Base-by-base conservation (phyloP, 2,888 invertebrate genomes). In the Eumacrocentrus americanus region DNA sequence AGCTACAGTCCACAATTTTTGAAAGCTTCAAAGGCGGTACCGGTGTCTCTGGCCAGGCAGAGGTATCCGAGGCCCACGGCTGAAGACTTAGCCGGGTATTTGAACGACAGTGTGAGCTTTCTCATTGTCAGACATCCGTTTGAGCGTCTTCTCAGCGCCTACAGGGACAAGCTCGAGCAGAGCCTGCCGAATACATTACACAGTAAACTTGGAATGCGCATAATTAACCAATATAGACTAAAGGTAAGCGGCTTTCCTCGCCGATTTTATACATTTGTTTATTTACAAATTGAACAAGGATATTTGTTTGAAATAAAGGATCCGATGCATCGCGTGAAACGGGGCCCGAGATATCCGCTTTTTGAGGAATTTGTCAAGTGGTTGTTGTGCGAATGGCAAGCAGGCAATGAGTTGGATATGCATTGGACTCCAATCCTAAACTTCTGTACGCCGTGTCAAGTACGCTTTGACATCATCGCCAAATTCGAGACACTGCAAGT, bases 371-470 rank as follows among this genome's bases (percentile, higher is more conserved):
- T 94, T 68, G 89, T 92, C 0, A 83, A 87, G 53, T 92, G 91
- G 83, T 84, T 93, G 14, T 78, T 92, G 64, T 91, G 91, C 73
- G 88, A 90, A 65, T 86, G 88, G 61, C 83, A 82, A 69, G 83
- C 83, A 4, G 87, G 87, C 29, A 83, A 87, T 50, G 82, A 85
- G 2, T 82, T 92, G 67, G 92, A 94, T 77, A 93, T 93, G 91
- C 93, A 93, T 77, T 92, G 92, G 89, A 90, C 91, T n/a, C 91
- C 93, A 0, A 88, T 91, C 69, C 88, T 89, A 0, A 87, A 87
- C 72, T 92, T 93, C 79, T 94, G 93, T 77, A 92, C 93, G 29
- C 93, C 93, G 0, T 93, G 93, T 81, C 88, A 91, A 82, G 90
- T 92, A 70, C 86, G 89, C 74, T 91, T 92, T 73, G 90, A 91